Evolutionary conservation across 1,140 invertebrate species (phyloP).

Genomic region (Acromyrmex charruanus): DNA sequence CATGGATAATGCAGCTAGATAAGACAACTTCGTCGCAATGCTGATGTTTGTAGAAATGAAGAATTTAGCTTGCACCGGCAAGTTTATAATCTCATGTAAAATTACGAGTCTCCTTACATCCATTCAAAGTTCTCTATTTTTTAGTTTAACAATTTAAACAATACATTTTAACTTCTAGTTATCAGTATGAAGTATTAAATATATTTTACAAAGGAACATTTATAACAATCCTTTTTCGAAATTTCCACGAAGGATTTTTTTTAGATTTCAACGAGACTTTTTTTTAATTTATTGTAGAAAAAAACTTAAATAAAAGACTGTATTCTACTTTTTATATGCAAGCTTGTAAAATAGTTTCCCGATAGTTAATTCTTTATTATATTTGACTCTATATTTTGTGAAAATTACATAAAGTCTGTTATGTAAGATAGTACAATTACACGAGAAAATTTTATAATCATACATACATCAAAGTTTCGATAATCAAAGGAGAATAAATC

Average conservation of each 20-base stretch:
- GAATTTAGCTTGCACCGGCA: not conserved
- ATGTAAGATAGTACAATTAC: not conserved
- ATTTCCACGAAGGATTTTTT: no score
- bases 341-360: not conserved
- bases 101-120: not conserved
- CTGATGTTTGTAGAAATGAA: not conserved
- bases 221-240: not conserved
- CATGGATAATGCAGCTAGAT: not conserved
- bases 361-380: not conserved
- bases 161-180: not conserved
- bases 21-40: slow-evolving; percentile 2
- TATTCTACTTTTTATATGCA: not conserved
- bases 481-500: not conserved
- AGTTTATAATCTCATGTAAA: not conserved
- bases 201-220: not conserved
- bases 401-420: not conserved
- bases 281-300: not conserved
- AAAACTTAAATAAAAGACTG: not conserved
- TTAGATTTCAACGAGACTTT: not conserved
- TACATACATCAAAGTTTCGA: not conserved
- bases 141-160: slow-evolving; percentile 12
- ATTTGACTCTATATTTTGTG: not conserved
- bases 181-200: not conserved
- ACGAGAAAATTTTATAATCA: not conserved
- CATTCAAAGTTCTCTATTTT: not conserved